Percentiles rank a stretch among this genome's conserved stretches.
Conservation (phyloP, 2,888 invertebrate species). For the Cataglyphis rosenhaueri region DNA sequence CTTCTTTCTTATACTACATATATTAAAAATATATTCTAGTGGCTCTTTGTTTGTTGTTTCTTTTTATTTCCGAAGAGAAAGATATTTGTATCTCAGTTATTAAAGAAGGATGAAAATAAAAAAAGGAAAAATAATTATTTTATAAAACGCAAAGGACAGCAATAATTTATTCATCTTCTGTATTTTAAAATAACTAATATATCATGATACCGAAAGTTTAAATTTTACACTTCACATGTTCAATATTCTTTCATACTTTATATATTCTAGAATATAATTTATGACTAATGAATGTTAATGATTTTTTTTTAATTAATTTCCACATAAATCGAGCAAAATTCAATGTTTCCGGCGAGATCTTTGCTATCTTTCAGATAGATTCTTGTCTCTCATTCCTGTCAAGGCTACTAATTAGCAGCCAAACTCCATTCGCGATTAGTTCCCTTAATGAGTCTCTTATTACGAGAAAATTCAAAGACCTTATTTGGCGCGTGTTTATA, state of each 20-base stretch:
- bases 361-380: not conserved
- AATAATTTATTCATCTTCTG: not conserved
- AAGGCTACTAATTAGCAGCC: not conserved
- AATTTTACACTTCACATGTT: not conserved
- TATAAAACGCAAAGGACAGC: not conserved
- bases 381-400: not conserved
- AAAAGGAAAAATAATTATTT: not conserved
- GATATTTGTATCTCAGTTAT: not conserved
- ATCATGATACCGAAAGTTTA: not conserved
- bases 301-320: not conserved
- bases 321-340: not conserved
- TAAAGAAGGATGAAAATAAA: not conserved
- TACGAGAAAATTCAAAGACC: conserved; percentile 21
- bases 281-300: not conserved
- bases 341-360: not conserved
- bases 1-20: not conserved
- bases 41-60: not conserved
- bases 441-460: not conserved
- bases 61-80: not conserved
- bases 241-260: not conserved
- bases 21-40: not conserved
- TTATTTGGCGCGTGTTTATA: conserved; percentile 31
- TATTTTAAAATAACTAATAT: not conserved
- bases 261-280: conserved; percentile 1
- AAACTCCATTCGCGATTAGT: not conserved